Base-by-base conservation (phyloP, 2,797 vertebrate genomes). In the Sternotherus odoratus region DNA sequence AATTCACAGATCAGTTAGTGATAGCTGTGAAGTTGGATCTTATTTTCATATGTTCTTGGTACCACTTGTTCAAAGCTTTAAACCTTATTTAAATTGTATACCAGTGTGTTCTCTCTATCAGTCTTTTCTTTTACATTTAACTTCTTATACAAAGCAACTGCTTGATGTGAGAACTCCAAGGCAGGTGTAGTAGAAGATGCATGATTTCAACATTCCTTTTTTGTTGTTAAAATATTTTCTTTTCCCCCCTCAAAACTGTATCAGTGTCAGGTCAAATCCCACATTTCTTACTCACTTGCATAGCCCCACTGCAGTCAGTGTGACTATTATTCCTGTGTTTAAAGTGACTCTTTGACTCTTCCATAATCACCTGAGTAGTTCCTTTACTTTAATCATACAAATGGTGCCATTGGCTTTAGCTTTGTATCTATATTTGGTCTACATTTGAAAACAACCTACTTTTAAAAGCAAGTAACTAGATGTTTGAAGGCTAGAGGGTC, bases 71-170 rank as follows among this genome's bases (percentile, higher is more conserved):
- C 17, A 36, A 36, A 36, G 17, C 63, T 12, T 50, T 74, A 93
- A 57, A 30, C 39, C 10, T 56, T 66, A 66, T 50, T 57, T 57
- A 57, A 57, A 30, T 28, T 12, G 5, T 28, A 57, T 12, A 84
- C 30, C 4, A 4, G 33, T 39, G 23, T 50, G 17, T 53, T 48
- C 30, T 39, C n/a, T 39, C 39, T 86, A 28, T 74, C 81, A 91
- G 30, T 85, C 36, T 96, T 81, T 66, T 95, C n/a, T 82, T 66
- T 90, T 72, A 72, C 4, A 15, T 91, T 88, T 95, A 88, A 79
- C 85, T 79, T 75, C 49, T 84, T 87, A 77, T 86, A 87, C 6
- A 1, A 66, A 48, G 6, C 11, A 17, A 83, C 82, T 92, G 54
- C 43, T 90, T 94, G 39, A 63, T 84, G 57, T 53, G 56, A 88